A percentile compares a stretch with the other conserved stretches of the same genome.
Evolutionary conservation across 2,113 vertebrate species (phyloP).

Genomic region (Chauna torquata): DNA sequence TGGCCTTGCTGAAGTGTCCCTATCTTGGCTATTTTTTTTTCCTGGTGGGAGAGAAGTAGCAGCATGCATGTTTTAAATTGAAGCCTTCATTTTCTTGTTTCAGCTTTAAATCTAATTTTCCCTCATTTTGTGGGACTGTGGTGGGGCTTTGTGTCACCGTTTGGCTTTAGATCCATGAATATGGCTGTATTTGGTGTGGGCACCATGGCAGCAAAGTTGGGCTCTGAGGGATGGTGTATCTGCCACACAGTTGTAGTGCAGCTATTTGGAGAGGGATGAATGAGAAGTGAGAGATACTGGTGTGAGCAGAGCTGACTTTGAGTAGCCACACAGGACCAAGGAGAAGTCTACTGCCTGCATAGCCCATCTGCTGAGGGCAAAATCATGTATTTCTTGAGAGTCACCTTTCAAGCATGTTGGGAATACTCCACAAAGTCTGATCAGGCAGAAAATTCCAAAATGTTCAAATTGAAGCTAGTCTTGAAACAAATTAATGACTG

Average conservation of each 20-base stretch:
- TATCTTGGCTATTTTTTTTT: not conserved
- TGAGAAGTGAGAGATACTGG: not conserved
- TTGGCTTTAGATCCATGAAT: too few relatives aligned
- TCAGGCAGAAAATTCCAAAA: not conserved
- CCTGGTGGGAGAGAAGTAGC: not conserved
- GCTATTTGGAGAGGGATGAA: not conserved
- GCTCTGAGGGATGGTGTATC: not conserved
- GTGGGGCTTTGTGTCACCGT: too few relatives aligned
- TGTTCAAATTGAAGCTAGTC: not conserved
- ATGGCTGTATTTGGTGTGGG: not conserved
- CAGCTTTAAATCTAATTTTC: not conserved
- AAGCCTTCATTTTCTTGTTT: not conserved
- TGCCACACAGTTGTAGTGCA: rapidly evolving
- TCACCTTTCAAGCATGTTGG: not conserved
- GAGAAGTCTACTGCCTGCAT: not conserved
- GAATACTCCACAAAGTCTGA: not conserved
- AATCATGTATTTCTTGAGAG: not conserved
- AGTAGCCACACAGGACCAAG: not conserved
- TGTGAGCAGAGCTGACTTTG: not conserved
- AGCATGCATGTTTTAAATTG: not conserved
- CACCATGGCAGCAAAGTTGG: rapidly evolving
- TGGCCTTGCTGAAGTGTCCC: not conserved
- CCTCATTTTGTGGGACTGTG: not conserved
- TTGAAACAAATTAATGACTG: not conserved
- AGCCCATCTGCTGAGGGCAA: not conserved